These are phyloP conservation scores for Lophotis ruficrista DNA, from an alignment of 2,113 vertebrate species.

Conservation along the genomic window DNA sequence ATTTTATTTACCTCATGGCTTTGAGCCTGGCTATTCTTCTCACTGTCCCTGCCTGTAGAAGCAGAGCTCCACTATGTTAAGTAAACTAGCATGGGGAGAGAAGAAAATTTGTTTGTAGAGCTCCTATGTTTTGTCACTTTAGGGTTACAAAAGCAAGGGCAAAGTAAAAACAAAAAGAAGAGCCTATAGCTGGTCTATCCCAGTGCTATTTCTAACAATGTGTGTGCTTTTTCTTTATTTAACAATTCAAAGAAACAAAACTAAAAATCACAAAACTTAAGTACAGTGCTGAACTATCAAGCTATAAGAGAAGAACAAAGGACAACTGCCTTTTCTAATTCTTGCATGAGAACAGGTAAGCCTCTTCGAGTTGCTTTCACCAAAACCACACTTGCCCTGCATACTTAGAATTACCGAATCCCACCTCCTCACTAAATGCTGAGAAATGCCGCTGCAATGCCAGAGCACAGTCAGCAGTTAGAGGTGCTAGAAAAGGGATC, in stretches of 20 bases:
- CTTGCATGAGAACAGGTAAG: not conserved
- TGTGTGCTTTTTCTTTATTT: not conserved
- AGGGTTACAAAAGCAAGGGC: not conserved
- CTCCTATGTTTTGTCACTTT: not conserved
- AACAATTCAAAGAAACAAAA: not conserved
- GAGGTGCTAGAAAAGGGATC: not conserved
- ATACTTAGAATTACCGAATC: not conserved
- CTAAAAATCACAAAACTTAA: not conserved
- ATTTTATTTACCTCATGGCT: not conserved
- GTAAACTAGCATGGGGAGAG: not conserved
- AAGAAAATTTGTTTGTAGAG: not conserved
- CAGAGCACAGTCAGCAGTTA: not conserved
- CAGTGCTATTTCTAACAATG: not conserved
- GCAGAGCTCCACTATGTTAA: not conserved
- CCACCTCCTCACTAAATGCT: not conserved
- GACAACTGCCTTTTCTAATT: not conserved
- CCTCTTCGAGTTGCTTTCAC: not conserved
- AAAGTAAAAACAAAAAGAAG: not conserved
- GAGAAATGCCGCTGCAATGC: not conserved
- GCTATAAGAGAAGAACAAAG: not conserved
- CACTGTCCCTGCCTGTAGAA: not conserved
- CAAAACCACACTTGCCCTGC: not conserved
- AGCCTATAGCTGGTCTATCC: rapidly evolving
- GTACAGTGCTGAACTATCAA: not conserved
- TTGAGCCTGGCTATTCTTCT: not conserved